Conservation (phyloP, 2,888 invertebrate species). For the Thalpophila matura region DNA sequence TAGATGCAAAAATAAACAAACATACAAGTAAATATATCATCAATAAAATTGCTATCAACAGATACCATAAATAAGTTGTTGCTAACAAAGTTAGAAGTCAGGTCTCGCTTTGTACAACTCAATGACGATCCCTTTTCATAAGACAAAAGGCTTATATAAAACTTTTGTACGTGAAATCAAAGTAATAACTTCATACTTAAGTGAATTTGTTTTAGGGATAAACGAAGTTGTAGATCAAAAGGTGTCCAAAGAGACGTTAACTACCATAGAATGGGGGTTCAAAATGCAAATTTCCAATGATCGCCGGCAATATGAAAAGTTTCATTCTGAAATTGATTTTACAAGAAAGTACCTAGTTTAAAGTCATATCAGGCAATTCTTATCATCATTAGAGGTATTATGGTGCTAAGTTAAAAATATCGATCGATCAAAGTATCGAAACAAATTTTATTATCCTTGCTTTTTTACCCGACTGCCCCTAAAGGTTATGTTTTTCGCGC, state of each 20-base stretch:
- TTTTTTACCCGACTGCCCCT: no score
- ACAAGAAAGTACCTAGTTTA: no score
- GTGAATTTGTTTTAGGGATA: conserved; percentile 10
- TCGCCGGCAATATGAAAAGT: no score
- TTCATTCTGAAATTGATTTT: no score
- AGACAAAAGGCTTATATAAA: conserved; percentile 49
- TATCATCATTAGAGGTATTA: no score
- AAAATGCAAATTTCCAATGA: no score
- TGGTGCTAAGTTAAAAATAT: no score
- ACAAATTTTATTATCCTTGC: no score
- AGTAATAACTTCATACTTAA: conserved; percentile 26
- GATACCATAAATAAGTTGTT: conserved; percentile 38
- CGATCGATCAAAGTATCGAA: no score
- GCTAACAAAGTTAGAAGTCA: conserved; percentile 49
- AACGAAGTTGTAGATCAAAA: neutral
- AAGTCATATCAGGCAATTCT: no score
- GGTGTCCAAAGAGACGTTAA: neutral
- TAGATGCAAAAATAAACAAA: neutral
- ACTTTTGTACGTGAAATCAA: conserved; percentile 46
- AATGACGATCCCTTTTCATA: conserved; percentile 37
- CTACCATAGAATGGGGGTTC: neutral
- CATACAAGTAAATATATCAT: neutral
- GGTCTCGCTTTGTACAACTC: conserved; percentile 30
- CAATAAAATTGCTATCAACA: conserved; percentile 41
- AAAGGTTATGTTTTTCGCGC: no score